A percentile compares a stretch with the other conserved stretches of the same genome.
Evolutionary conservation across 2,797 vertebrate genomes (phyloP).

Genomic region (Macropus fuliginosus): DNA sequence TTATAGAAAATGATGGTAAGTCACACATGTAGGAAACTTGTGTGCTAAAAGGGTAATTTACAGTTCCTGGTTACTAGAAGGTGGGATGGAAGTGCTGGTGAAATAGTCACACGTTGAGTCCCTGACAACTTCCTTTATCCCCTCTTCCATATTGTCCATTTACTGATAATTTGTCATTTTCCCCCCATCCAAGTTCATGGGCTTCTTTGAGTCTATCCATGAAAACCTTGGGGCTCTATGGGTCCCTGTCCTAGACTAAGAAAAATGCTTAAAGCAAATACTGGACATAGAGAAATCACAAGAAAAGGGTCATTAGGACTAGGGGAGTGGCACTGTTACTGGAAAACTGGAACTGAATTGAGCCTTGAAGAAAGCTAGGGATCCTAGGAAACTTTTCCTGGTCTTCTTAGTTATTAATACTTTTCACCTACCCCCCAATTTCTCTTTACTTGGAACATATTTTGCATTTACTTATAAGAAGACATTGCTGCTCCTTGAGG

Average conservation of each 20-base stretch:
- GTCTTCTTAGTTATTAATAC: not conserved
- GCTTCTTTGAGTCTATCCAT: not conserved
- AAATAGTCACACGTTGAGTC: not conserved
- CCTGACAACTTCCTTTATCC: not conserved
- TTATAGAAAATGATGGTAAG: not conserved
- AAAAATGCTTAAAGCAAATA: not conserved
- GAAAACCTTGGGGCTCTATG: not conserved
- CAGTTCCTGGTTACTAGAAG: not conserved
- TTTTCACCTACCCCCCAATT: not conserved
- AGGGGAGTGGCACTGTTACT: not conserved
- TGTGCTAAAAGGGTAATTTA: not conserved
- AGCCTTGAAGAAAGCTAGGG: no score
- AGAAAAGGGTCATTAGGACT: not conserved
- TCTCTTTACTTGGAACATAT: no score
- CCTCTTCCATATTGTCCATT: not conserved
- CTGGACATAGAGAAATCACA: not conserved
- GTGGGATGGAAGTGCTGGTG: not conserved
- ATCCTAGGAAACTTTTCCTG: not conserved
- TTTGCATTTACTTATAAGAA: no score
- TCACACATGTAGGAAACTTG: not conserved
- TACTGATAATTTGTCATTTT: not conserved
- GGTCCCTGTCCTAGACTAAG: not conserved
- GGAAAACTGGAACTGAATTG: not conserved
- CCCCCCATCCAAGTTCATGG: not conserved
- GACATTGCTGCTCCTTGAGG: no score